A percentile compares a stretch with the other conserved stretches of the same genome.
Evolutionary conservation across 2,113 vertebrate genomes (phyloP).

Genomic region (Coturnix japonica): DNA sequence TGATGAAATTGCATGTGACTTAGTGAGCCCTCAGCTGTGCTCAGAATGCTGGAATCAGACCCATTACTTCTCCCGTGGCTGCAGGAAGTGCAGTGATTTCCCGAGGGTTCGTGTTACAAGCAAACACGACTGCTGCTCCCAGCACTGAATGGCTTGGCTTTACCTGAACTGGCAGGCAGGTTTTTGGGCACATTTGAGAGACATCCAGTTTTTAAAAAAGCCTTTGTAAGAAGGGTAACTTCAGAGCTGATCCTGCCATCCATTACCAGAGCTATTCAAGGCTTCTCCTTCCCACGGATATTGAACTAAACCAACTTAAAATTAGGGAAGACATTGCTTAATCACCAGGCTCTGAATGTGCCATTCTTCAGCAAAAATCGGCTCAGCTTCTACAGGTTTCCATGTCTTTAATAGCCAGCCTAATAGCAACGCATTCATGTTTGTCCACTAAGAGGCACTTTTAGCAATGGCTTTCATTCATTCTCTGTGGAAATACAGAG

Average conservation of each 20-base stretch:
- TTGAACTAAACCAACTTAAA: conserved; percentile 47
- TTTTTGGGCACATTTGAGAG: conserved; percentile 26
- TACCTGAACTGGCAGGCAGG: conserved; percentile 46
- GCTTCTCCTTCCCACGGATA: conserved; percentile 68
- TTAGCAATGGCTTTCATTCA: conserved; percentile 25
- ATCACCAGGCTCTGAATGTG: conserved; percentile 13
- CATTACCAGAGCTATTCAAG: conserved; percentile 39
- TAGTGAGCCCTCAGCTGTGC: conserved; percentile 30
- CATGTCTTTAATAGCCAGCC: not conserved
- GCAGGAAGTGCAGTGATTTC: conserved; percentile 18
- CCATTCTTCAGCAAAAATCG: conserved; percentile 38
- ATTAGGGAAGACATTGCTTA: conserved; percentile 6
- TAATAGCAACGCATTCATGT: not conserved
- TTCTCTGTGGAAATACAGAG: not conserved
- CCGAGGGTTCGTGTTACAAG: not conserved
- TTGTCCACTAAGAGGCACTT: conserved; percentile 25
- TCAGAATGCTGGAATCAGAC: not conserved
- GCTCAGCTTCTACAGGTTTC: conserved; percentile 26
- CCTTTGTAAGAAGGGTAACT: conserved; percentile 46
- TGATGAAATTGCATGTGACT: conserved; percentile 9
- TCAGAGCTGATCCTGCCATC: conserved; percentile 14
- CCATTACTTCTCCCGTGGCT: not conserved
- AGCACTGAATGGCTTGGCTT: conserved; percentile 41
- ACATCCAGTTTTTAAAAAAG: conserved; percentile 17
- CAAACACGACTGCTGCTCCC: not conserved